A percentile compares a stretch with the other conserved stretches of the same genome.
These are phyloP conservation scores for Ornithorhynchus anatinus DNA, from an alignment of 2,113 vertebrate genomes.

Conservation along the genomic window DNA sequence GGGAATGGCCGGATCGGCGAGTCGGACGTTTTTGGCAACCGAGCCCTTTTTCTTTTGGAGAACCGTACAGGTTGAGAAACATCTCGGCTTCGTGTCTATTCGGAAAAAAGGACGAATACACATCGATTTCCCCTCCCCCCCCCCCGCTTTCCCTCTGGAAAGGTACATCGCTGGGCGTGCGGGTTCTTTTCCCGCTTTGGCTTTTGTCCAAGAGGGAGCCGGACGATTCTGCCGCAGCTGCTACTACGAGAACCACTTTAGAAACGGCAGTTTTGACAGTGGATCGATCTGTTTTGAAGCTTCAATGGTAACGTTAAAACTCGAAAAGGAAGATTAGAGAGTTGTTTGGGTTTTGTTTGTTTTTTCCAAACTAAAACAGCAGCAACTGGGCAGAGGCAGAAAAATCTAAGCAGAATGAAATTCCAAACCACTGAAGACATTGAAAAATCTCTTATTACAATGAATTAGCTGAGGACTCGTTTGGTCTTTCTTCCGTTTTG, in stretches of 20 bases:
- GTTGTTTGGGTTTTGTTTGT: too few species aligned
- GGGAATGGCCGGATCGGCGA: slow-evolving; percentile 65
- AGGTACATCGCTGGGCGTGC: slow-evolving; percentile 29
- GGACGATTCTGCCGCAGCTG: slow-evolving; percentile 59
- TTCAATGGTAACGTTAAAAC: slow-evolving; percentile 41
- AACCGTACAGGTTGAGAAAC: slow-evolving; percentile 78
- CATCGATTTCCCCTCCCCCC: slow-evolving; percentile 27
- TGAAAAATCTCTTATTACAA: slow-evolving; percentile 49
- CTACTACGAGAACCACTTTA: slow-evolving; percentile 66
- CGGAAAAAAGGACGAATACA: slow-evolving; percentile 79
- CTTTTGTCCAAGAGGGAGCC: slow-evolving; percentile 58
- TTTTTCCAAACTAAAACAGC: slow-evolving; percentile 54
- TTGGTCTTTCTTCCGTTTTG: slow-evolving; percentile 46
- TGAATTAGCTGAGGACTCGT: slow-evolving; percentile 53
- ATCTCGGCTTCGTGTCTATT: slow-evolving; percentile 76
- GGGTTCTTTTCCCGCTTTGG: slow-evolving; percentile 8
- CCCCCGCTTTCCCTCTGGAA: slow-evolving; percentile 22
- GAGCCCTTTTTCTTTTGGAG: slow-evolving; percentile 64
- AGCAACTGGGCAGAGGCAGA: slow-evolving; percentile 59
- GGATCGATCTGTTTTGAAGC: slow-evolving; percentile 51
- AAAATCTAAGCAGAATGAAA: slow-evolving; percentile 58
- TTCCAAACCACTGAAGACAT: slow-evolving; percentile 70
- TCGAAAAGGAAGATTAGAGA: slow-evolving; percentile 40
- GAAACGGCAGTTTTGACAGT: slow-evolving; percentile 50
- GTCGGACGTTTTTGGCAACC: slow-evolving; percentile 82